phyloP scores from a whole-genome alignment of 2,888 invertebrate genomes.

The Eilema depressum region DNA sequence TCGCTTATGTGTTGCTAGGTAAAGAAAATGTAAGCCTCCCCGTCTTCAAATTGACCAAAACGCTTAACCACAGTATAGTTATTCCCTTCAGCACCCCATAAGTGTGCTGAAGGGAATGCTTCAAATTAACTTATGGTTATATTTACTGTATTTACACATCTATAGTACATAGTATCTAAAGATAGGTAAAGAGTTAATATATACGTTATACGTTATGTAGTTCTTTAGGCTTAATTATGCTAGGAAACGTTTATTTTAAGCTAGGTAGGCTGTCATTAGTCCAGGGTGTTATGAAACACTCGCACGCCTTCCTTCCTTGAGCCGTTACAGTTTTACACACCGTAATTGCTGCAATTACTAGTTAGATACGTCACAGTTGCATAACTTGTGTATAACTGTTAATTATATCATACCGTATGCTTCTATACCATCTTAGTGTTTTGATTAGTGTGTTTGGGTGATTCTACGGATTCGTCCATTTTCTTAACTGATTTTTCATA shows the following conservation, averaged over 20 bases:
- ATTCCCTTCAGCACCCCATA: background rate
- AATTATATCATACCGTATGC: background rate
- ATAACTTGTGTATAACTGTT: background rate
- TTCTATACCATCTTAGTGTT: background rate
- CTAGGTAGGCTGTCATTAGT: background rate
- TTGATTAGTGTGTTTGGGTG: too few relatives aligned
- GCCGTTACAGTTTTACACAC: background rate
- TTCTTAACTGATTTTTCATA: too few relatives aligned
- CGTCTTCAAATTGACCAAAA: background rate
- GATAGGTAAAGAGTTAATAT: too few relatives aligned
- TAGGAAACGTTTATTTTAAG: background rate
- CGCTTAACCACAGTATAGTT: too few relatives aligned
- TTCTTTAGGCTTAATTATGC: background rate
- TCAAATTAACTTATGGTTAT: too few relatives aligned
- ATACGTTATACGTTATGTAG: background rate
- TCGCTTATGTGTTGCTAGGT: too few relatives aligned
- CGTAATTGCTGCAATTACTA: background rate
- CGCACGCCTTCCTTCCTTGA: background rate
- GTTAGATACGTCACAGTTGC: slow-evolving; percentile 1
- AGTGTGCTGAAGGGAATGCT: background rate
- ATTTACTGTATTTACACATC: too few relatives aligned
- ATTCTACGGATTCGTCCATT: too few relatives aligned
- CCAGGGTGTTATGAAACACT: background rate
- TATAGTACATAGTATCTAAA: too few relatives aligned
- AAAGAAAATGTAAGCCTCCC: background rate